These are phyloP conservation scores for Drosophila austrosaltans DNA, from an alignment of 2,888 invertebrate genomes.

Conservation along the genomic window DNA sequence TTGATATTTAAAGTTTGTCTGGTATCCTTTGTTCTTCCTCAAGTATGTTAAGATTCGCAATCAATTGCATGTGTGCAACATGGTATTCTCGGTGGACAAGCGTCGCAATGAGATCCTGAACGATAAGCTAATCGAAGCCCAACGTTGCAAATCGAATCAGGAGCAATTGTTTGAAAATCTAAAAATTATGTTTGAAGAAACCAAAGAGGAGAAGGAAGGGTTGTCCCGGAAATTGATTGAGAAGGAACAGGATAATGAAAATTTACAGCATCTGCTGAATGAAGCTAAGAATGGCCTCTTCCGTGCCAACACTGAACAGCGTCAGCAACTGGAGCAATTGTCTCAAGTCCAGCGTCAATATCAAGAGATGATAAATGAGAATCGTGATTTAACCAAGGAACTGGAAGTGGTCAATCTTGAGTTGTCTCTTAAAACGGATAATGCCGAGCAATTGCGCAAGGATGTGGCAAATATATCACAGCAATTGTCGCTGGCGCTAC, in stretches of 20 bases:
- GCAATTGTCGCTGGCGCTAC: conserved; percentile 22
- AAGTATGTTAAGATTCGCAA: conserved; percentile 80
- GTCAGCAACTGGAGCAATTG: conserved; percentile 71
- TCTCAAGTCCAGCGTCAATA: conserved; percentile 70
- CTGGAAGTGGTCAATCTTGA: conserved; percentile 70
- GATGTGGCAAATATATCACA: conserved; percentile 30
- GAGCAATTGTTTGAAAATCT: conserved; percentile 63
- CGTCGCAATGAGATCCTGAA: conserved; percentile 80
- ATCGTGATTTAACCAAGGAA: conserved; percentile 40
- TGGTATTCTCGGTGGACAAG: conserved; percentile 80
- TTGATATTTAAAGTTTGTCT: not conserved
- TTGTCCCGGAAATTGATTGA: conserved; percentile 44
- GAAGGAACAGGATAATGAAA: conserved; percentile 72
- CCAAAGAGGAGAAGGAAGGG: conserved; percentile 60
- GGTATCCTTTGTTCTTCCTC: not conserved
- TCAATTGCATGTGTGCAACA: conserved; percentile 81
- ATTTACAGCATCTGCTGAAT: conserved; percentile 64
- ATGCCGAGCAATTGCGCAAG: conserved; percentile 31
- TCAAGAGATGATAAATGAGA: conserved; percentile 52
- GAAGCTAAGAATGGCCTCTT: conserved; percentile 75
- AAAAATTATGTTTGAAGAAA: conserved; percentile 60
- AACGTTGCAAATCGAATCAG: conserved; percentile 73
- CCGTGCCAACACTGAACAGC: conserved; percentile 64
- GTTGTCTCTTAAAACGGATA: conserved; percentile 22
- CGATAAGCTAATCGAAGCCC: conserved; percentile 65